Evolutionary conservation across 2,888 invertebrate species (phyloP).

Genomic region (Brenthis hecate): DNA sequence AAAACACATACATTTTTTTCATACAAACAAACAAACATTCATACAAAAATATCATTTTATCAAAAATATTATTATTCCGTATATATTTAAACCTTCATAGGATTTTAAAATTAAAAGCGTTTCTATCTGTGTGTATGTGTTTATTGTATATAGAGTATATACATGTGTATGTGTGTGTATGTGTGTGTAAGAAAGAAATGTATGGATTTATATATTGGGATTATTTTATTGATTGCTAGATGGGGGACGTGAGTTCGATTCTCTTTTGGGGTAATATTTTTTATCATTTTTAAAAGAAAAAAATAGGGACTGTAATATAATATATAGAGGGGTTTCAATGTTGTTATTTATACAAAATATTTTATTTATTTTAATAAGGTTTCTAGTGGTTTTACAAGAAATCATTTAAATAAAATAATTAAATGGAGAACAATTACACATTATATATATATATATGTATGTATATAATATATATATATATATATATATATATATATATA

Average conservation of each 20-base stretch:
- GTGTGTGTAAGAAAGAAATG: conserved; percentile 37
- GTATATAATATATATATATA: too few relatives aligned
- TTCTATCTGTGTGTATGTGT: conserved; percentile 37
- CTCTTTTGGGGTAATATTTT: not conserved
- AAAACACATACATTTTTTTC: too few relatives aligned
- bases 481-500: too few relatives aligned
- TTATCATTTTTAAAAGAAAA: not conserved
- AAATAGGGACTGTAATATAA: too few relatives aligned
- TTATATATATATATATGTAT: too few relatives aligned
- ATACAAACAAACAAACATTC: not conserved
- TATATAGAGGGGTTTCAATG: too few relatives aligned
- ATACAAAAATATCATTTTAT: conserved; percentile 20
- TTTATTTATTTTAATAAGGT: too few relatives aligned
- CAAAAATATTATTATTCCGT: conserved; percentile 51
- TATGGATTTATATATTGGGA: not conserved
- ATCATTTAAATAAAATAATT: too few relatives aligned
- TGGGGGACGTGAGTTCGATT: too few relatives aligned
- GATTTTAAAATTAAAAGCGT: conserved; percentile 76
- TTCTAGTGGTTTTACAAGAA: too few relatives aligned
- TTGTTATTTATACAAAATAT: too few relatives aligned
- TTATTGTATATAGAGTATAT: conserved; percentile 13
- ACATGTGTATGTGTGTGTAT: conserved; percentile 47
- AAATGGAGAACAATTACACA: too few relatives aligned
- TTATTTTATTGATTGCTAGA: not conserved
- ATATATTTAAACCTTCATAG: conserved; percentile 44